These are phyloP conservation scores for Xenus cinereus DNA, from an alignment of 2,113 vertebrate species.

Conservation along the genomic window DNA sequence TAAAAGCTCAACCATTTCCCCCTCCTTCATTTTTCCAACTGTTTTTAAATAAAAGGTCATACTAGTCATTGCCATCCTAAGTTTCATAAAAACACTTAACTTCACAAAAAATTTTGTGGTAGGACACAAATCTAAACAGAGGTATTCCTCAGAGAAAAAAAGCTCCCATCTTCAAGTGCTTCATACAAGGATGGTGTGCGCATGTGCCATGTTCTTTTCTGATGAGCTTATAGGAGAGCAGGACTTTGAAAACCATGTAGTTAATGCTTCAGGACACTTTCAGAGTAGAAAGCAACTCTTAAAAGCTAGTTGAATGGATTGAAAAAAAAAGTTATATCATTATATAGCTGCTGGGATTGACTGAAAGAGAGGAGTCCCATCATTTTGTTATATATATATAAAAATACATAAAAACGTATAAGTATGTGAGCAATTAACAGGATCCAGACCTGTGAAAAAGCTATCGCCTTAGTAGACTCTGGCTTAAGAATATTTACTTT, in stretches of 20 bases:
- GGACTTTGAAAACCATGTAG: not conserved
- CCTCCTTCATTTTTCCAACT: not conserved
- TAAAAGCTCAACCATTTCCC: not conserved
- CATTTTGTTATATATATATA: not conserved
- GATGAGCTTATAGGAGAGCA: not conserved
- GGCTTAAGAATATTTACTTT: not conserved
- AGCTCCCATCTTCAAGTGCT: not conserved
- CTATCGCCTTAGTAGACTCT: not conserved
- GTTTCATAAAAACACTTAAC: not conserved
- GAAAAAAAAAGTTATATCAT: not conserved
- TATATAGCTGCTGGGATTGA: not conserved
- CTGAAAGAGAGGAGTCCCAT: not conserved
- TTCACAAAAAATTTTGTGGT: not conserved
- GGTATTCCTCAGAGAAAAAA: not conserved
- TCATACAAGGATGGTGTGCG: not conserved
- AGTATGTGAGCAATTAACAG: not conserved
- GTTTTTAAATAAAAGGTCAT: not conserved
- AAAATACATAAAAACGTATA: too few relatives aligned
- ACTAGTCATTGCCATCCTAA: not conserved
- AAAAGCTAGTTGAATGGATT: not conserved
- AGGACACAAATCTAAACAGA: not conserved
- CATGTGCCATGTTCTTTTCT: not conserved
- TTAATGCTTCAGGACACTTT: not conserved
- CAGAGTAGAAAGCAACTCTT: not conserved
- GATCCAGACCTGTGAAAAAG: not conserved